Evolutionary conservation across 37 sponge, comb jelly and placozoan species (phyloP).

Genomic region (Agelas oroides): DNA sequence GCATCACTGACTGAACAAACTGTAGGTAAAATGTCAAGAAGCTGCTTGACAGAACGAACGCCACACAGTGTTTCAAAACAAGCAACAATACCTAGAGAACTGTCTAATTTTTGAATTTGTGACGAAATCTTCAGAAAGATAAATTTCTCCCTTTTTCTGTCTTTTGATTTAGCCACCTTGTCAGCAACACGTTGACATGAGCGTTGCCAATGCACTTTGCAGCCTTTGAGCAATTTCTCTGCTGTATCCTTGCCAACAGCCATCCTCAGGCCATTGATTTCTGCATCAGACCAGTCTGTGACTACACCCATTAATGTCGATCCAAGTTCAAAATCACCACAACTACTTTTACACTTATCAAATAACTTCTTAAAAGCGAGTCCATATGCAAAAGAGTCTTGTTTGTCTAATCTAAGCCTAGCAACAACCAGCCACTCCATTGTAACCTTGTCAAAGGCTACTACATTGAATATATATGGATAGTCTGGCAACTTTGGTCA

Average conservation of each 20-base stretch:
- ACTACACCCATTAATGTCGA: constrained; percentile 10
- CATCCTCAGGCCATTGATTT: constrained; percentile 4
- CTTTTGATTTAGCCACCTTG: background rate
- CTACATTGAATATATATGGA: constrained; percentile 32
- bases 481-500: constrained; percentile 36
- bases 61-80: constrained; percentile 27
- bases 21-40: too few relatives aligned
- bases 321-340: constrained; percentile 2
- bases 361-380: constrained; percentile 31
- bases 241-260: constrained; percentile 31
- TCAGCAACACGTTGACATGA: constrained; percentile 47
- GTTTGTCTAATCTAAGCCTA: constrained; percentile 22
- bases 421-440: constrained; percentile 43
- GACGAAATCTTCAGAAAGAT: too few relatives aligned
- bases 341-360: background rate
- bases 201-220: constrained; percentile 37
- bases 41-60: too few relatives aligned
- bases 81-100: constrained; percentile 5
- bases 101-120: background rate
- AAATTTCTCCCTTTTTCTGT: constrained; percentile 1
- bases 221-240: constrained; percentile 38
- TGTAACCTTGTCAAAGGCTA: constrained; percentile 21
- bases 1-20: too few relatives aligned
- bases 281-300: constrained; percentile 32
- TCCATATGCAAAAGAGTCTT: constrained; percentile 26